Evolutionary conservation across 2,113 vertebrate genomes (phyloP), one percentile per base, ranked within the genome.

Genomic region (Microtus montanus): DNA sequence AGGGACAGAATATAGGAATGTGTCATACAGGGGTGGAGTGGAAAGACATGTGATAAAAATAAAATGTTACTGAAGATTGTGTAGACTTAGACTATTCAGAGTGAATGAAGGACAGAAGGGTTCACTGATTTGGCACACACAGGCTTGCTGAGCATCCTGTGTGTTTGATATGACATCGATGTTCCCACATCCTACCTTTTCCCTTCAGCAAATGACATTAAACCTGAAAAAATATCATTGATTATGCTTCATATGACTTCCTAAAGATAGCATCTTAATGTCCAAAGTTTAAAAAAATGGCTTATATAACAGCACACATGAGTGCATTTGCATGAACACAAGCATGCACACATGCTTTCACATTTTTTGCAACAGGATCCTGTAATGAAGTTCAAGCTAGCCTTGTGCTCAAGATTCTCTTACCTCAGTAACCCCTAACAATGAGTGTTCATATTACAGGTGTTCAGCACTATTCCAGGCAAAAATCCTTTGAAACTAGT

Each of bases 231-330:
- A 47, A 70, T 47, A 38, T 94, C 19, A 80, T 78, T 10, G 33
- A 54, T 64, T 58, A 30, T 61, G 4, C 4, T 78, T 90, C 22
- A 63, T 30, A 9, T 41, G 41, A 85, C 52, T 88, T 93, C 8
- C 24, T 68, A 70, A 82, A 89, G 52, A 82, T 13, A 90, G 28
- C 22, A 49, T 7, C 11, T 90, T 79, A 68, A 44, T 54, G 35
- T 88, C 90, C 47, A 52, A 88, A 87, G 58, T 58, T 70, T 15
- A 89, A 78, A 91, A 91, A 91, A 54, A 2, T 12, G 86, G 41
- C 61, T 96, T 54, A 52, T 44, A 22, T 52, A 63, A 68, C 87
- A 58, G 20, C 24, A 15, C 35, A 82, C 19, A 58, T 58, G 17
- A 19, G 5, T 58, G 54, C 54, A 58, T 58, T 15, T 58, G 54